Base-by-base conservation (phyloP, 1,140 invertebrate genomes). In the Dryas iulia region DNA sequence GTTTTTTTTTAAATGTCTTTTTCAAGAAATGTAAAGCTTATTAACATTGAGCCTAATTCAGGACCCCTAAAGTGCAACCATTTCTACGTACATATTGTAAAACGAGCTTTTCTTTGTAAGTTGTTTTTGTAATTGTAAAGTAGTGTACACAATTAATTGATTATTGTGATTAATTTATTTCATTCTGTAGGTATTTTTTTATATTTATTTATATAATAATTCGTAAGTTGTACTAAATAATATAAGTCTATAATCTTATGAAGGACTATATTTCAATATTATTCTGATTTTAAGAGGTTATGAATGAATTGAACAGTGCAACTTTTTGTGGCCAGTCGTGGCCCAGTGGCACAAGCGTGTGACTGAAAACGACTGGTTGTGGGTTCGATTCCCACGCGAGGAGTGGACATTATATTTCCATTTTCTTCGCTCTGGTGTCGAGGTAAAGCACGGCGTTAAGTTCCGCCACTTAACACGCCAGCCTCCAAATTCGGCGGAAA, bases 21-120 rank as follows among this genome's bases (percentile, higher is more conserved):
- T n/a, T n/a, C n/a, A n/a, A 0, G 18, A 18, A 3, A 3, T 18
- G 7, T 18, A 11, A 0, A 47, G 6, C 6, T 7, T 7, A 7
- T 10, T 21, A 21, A 18, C 7, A 18, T 10, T 10, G 6, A 8
- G n/a, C 39, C 6, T 47, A 47, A 18, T 47, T 21, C 18, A 47
- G 21, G 39, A 47, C 7, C 18, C 39, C 39, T 47, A 1, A 47
- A 47, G 18, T 47, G n/a, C n/a, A 1, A 21, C 18, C 0, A 21
- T 18, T 8, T 21, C 12, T 3, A 47, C n/a, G n/a, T n/a, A n/a
- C n/a, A 47, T 21, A 18, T 21, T 47, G 18, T 47, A 47, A 47
- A 21, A 47, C 39, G 39, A 47, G 39, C 39, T 47, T 47, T 47
- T 11, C 39, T 47, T 47, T 47, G 39, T 47, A 47, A 47, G 39